Conservation (phyloP, 2,113 vertebrate species). For the Scomber colias region DNA sequence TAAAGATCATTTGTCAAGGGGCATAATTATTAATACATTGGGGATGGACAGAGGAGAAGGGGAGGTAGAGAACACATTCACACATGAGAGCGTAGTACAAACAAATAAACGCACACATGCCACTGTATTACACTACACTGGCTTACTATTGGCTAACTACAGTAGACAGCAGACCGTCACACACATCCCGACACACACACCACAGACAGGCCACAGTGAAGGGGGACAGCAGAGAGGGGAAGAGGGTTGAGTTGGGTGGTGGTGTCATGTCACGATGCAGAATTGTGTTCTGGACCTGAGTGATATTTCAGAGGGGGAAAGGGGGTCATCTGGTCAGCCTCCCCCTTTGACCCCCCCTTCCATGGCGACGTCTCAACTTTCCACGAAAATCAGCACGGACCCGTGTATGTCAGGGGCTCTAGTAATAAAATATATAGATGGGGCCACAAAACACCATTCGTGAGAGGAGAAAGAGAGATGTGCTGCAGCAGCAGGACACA, state of each 20-base stretch:
- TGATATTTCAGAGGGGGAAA: conserved; percentile 81
- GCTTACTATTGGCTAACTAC: conserved; percentile 37
- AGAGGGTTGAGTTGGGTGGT: conserved; percentile 68
- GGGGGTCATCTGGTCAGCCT: conserved; percentile 81
- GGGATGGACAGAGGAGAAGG: conserved; percentile 46
- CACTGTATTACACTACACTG: conserved; percentile 47
- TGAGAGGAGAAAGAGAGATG: conserved; percentile 67
- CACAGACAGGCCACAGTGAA: not conserved
- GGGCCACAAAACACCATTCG: conserved; percentile 80
- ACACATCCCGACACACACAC: conserved; percentile 19
- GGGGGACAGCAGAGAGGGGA: conserved; percentile 19
- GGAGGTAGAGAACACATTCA: conserved; percentile 52
- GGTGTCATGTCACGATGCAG: conserved; percentile 87
- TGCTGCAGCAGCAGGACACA: conserved; percentile 52
- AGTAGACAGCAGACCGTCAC: conserved; percentile 48
- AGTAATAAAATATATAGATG: conserved; percentile 86
- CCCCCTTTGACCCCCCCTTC: conserved; percentile 79
- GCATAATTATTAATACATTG: conserved; percentile 83
- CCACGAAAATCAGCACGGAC: conserved; percentile 81
- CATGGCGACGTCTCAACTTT: conserved; percentile 82
- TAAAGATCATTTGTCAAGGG: conserved; percentile 80
- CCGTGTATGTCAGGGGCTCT: conserved; percentile 83
- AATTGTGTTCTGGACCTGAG: conserved; percentile 86
- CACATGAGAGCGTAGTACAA: conserved; percentile 29
- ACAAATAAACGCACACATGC: conserved; percentile 58